Conservation (phyloP, 2,888 invertebrate genomes). For the Eristalis pertinax region DNA sequence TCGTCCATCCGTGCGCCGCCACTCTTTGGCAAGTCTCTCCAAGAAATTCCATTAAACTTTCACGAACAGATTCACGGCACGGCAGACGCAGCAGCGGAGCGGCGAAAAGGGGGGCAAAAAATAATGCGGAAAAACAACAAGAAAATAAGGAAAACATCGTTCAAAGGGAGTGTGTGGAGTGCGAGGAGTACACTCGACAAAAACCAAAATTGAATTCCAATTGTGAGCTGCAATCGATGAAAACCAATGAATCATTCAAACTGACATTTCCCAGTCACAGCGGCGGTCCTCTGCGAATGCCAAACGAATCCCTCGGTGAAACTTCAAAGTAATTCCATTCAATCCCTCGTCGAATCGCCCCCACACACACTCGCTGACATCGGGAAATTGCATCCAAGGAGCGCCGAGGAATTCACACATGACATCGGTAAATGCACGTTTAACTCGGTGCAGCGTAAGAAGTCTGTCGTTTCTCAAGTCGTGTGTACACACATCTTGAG, state of each 20-base stretch:
- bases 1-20: not conserved
- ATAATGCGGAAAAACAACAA: no score
- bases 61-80: conserved; percentile 1
- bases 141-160: not conserved
- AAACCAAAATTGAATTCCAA: conserved; percentile 59
- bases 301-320: not conserved
- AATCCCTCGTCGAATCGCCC: not conserved
- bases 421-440: conserved; percentile 32
- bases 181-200: not conserved
- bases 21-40: not conserved
- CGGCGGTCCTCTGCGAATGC: not conserved
- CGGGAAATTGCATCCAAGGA: not conserved
- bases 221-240: conserved; percentile 54
- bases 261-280: conserved; percentile 34
- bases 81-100: not conserved
- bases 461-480: conserved; percentile 24
- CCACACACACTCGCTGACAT: not conserved
- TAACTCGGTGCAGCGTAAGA: conserved; percentile 8
- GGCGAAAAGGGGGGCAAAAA: no score
- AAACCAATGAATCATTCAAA: conserved; percentile 61
- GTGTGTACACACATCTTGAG: conserved; percentile 18
- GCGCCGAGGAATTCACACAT: conserved; percentile 20
- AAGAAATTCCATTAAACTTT: conserved; percentile 37
- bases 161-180: not conserved
- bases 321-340: conserved; percentile 14